Percentiles rank a stretch among this genome's conserved stretches.
These are phyloP conservation scores for Hapalemur alaotrensis DNA, from an alignment of 2,797 vertebrate genomes.

Conservation along the genomic window DNA sequence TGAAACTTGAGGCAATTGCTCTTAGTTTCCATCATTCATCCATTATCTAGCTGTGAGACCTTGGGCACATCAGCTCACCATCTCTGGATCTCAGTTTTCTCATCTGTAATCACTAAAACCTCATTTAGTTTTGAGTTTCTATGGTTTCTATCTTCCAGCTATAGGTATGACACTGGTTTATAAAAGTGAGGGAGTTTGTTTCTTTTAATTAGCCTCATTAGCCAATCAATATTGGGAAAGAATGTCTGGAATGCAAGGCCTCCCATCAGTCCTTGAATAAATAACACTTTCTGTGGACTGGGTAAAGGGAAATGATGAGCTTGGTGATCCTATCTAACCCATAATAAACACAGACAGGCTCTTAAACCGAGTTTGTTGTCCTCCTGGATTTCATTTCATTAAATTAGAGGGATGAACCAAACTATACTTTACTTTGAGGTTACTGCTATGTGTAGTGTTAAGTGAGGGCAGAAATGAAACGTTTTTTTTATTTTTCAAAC, in stretches of 20 bases:
- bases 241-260: neutral
- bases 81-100: slow-evolving; percentile 30
- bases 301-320: neutral
- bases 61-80: neutral
- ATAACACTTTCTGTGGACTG: neutral
- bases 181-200: neutral
- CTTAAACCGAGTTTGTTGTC: neutral
- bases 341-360: neutral
- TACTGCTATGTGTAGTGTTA: neutral
- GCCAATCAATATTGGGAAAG: neutral
- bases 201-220: slow-evolving; percentile 32
- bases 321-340: neutral
- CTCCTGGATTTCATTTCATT: neutral
- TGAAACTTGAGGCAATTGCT: neutral
- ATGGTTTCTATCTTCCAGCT: neutral
- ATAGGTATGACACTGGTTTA: neutral
- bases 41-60: neutral
- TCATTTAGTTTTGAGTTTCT: neutral
- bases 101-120: neutral
- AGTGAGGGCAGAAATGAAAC: neutral
- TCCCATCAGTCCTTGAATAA: neutral
- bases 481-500: slow-evolving; percentile 24
- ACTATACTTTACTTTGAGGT: neutral
- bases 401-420: neutral
- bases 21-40: neutral